Conservation (phyloP, 2,888 invertebrate species). For the Diadegma fenestrale region DNA sequence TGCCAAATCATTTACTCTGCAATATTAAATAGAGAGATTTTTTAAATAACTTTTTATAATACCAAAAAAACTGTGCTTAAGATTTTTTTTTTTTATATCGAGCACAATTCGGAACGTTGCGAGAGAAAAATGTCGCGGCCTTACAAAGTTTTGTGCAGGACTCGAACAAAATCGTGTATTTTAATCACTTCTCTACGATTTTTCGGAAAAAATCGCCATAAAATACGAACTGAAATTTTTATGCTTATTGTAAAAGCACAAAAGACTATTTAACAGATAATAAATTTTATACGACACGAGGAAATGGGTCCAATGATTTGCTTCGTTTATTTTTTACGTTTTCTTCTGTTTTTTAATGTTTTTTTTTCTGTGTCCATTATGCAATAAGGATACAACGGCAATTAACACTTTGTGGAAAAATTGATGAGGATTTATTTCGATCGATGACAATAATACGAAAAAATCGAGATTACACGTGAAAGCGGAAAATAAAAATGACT, state of each 20-base stretch:
- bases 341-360: not conserved
- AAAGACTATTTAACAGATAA: not conserved
- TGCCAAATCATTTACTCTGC: not conserved
- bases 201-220: too few relatives aligned
- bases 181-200: not conserved
- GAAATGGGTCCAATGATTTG: not conserved
- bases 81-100: not conserved
- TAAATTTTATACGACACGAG: not conserved
- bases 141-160: not conserved
- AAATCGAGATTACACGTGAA: not conserved
- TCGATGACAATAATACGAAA: slow-evolving; percentile 5
- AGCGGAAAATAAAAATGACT: not conserved
- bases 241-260: not conserved
- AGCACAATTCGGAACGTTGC: not conserved
- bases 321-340: not conserved
- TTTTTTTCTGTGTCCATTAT: not conserved
- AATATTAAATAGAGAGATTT: not conserved
- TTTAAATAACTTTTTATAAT: not conserved
- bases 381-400: not conserved
- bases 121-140: not conserved
- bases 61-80: not conserved
- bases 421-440: slow-evolving; percentile 9
- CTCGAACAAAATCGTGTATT: not conserved
- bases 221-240: not conserved
- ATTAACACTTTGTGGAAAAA: not conserved